These are phyloP conservation scores for Galerucella pusilla DNA, from an alignment of 2,888 invertebrate genomes.

Conservation along the genomic window DNA sequence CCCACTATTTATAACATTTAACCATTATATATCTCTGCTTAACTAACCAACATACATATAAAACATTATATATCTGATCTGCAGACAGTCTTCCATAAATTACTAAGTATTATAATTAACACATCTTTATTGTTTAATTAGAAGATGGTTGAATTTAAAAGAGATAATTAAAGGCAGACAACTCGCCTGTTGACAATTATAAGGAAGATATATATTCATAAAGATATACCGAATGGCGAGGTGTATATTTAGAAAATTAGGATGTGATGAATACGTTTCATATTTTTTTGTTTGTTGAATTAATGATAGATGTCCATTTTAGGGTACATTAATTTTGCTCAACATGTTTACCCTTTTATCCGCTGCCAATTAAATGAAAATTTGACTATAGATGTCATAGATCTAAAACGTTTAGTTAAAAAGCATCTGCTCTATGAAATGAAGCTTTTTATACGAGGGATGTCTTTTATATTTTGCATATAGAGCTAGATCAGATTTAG, in stretches of 20 bases:
- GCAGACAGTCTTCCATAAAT: slow-evolving; percentile 8
- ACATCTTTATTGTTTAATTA: slow-evolving; percentile 25
- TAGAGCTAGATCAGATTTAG: no score
- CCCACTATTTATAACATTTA: not conserved
- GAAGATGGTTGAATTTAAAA: slow-evolving; percentile 21
- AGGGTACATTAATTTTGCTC: not conserved
- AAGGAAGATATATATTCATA: slow-evolving; percentile 17
- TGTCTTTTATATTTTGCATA: no score
- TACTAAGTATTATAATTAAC: slow-evolving; percentile 18
- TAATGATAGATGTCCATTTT: slow-evolving; percentile 1
- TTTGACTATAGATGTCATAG: no score
- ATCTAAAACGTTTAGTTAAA: no score
- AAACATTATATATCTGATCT: not conserved
- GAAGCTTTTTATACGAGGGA: no score
- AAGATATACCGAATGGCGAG: not conserved
- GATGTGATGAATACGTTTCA: slow-evolving; percentile 9
- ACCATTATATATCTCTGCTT: not conserved
- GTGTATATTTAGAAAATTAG: slow-evolving; percentile 15
- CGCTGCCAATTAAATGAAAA: no score
- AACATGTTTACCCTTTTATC: no score
- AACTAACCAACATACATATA: not conserved
- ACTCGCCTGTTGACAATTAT: slow-evolving; percentile 21
- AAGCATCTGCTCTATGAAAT: no score
- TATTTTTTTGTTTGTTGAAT: not conserved
- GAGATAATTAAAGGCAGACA: slow-evolving; percentile 21